Conservation (phyloP, 2,888 invertebrate genomes). For the Charanyca ferruginea region DNA sequence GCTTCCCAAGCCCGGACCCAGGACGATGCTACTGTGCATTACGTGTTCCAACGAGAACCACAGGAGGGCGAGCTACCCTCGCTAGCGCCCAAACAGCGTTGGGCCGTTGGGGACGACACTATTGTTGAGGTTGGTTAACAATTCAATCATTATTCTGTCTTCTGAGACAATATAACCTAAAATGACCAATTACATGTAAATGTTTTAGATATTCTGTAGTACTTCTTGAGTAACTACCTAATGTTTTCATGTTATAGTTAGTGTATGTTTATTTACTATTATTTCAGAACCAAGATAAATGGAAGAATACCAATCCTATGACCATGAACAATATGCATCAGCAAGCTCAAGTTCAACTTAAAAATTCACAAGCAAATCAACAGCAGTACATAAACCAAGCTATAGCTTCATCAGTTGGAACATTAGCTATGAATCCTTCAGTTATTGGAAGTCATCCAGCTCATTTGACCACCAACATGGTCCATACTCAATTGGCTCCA, state of each 20-base stretch:
- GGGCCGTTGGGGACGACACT: constrained; percentile 97
- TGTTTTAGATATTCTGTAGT: constrained; percentile 22
- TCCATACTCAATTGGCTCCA: constrained; percentile 90
- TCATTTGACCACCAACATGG: constrained; percentile 88
- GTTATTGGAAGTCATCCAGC: constrained; percentile 88
- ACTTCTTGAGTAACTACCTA: constrained; percentile 2
- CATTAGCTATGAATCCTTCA: constrained; percentile 87
- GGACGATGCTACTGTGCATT: constrained; percentile 98
- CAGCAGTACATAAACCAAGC: constrained; percentile 89
- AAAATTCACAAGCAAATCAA: constrained; percentile 89
- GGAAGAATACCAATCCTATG: constrained; percentile 94
- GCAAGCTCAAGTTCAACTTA: constrained; percentile 89
- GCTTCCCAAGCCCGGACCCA: constrained; percentile 93
- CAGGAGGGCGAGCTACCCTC: constrained; percentile 95
- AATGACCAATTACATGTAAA: constrained; percentile 35
- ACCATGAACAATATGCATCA: constrained; percentile 91
- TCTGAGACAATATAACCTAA: constrained; percentile 54
- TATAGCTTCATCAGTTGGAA: constrained; percentile 87
- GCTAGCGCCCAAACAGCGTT: constrained; percentile 94
- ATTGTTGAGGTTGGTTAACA: constrained; percentile 94
- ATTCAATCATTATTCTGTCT: constrained; percentile 2
- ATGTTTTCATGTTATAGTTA: constrained; percentile 2
- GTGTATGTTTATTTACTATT: constrained; percentile 25
- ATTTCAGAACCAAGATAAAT: constrained; percentile 96
- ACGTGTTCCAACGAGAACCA: constrained; percentile 96